These are phyloP conservation scores for Myathropa florea DNA, from an alignment of 2,888 invertebrate genomes.

Conservation along the genomic window DNA sequence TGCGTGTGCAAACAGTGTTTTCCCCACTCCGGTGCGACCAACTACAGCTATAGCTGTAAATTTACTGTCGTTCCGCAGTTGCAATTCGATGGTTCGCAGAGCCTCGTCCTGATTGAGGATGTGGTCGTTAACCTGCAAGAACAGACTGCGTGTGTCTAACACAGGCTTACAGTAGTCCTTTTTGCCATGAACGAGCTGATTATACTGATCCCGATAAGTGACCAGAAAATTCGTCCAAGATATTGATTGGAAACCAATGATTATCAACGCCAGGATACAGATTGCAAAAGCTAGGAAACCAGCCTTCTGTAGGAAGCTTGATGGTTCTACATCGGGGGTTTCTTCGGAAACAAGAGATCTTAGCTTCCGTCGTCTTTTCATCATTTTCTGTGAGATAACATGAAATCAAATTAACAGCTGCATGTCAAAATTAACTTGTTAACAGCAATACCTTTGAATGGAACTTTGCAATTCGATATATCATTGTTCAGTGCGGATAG, in stretches of 20 bases:
- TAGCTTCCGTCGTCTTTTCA: conserved; percentile 40
- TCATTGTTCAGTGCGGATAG: neutral
- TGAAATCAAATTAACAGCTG: neutral
- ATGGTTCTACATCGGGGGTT: neutral
- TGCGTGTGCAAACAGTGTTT: conserved; percentile 75
- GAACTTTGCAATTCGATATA: conserved; percentile 30
- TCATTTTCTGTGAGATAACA: conserved; percentile 25
- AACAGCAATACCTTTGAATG: conserved; percentile 10
- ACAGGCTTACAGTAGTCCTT: conserved; percentile 75
- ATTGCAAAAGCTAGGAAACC: neutral
- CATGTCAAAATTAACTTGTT: neutral
- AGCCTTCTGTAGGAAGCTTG: neutral
- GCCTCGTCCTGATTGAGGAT: conserved; percentile 63
- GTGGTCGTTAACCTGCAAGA: conserved; percentile 62
- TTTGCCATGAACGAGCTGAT: conserved; percentile 75
- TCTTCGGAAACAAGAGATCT: conserved; percentile 32
- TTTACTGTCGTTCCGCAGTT: conserved; percentile 72
- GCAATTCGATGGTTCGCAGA: conserved; percentile 73
- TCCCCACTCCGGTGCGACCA: conserved; percentile 77
- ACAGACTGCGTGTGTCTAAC: conserved; percentile 68
- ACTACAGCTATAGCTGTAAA: conserved; percentile 75
- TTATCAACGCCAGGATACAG: neutral
- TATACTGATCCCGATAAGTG: conserved; percentile 75
- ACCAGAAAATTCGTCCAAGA: conserved; percentile 50
- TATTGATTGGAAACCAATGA: neutral